A percentile compares a stretch with the other conserved stretches of the same genome.
phyloP scores from a whole-genome alignment of 2,113 vertebrate species.

The Ciconia stormi region DNA sequence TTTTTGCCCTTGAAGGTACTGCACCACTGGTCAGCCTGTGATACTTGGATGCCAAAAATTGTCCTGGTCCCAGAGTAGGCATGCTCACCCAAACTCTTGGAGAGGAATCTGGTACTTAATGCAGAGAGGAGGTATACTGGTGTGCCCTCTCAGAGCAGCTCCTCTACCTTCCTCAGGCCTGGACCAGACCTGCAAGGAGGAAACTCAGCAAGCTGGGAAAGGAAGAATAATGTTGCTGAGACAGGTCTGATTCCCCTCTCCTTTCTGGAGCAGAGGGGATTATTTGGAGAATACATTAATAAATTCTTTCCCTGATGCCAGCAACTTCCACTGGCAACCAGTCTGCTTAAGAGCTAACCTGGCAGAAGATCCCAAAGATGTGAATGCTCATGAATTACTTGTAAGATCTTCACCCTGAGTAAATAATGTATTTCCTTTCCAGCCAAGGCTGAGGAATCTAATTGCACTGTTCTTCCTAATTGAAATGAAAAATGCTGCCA shows the following conservation, averaged over 20 bases:
- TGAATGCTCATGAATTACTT: background rate
- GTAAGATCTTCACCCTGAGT: background rate
- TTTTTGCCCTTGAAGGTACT: background rate
- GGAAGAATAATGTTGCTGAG: background rate
- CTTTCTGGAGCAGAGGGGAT: background rate
- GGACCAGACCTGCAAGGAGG: background rate
- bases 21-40: background rate
- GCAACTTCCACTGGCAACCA: background rate
- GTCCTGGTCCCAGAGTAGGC: background rate
- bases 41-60: background rate
- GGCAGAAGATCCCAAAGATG: background rate
- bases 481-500: constrained; percentile 20
- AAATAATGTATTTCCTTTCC: background rate
- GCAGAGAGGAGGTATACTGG: accelerated
- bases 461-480: constrained; percentile 37
- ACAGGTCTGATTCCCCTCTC: background rate
- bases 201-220: background rate
- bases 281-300: background rate
- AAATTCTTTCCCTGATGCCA: background rate
- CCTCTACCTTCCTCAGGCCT: background rate
- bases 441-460: background rate
- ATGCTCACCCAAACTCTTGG: background rate
- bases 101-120: background rate
- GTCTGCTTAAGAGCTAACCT: background rate
- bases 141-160: background rate